Conservation (phyloP, 2,888 invertebrate species). For the Hofmannophila pseudospretella region DNA sequence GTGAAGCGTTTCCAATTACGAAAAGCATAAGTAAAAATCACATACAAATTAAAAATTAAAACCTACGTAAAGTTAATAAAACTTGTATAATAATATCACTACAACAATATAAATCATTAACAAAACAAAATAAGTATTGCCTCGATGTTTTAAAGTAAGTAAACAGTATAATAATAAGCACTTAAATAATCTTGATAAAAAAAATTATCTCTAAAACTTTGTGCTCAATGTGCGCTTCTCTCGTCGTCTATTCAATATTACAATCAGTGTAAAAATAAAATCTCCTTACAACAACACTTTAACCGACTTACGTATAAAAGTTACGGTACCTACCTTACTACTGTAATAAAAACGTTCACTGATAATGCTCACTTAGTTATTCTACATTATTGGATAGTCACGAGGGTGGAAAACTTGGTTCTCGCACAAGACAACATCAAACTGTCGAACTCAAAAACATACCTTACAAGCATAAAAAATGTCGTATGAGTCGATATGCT, state of each 20-base stretch:
- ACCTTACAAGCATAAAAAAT: conserved; percentile 33
- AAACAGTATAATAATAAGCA: too few relatives aligned
- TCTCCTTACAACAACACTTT: conserved; percentile 46
- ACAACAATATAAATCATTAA: too few relatives aligned
- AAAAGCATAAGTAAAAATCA: neutral
- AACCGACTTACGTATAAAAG: conserved; percentile 61
- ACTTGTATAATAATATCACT: neutral
- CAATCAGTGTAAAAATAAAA: conserved; percentile 63
- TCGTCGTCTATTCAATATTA: conserved; percentile 37
- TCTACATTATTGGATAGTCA: conserved; percentile 28
- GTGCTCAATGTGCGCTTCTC: conserved; percentile 51
- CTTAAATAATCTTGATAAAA: too few relatives aligned
- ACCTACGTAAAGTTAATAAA: neutral
- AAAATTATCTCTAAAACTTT: conserved; percentile 19
- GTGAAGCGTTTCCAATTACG: too few relatives aligned
- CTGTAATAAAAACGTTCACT: conserved; percentile 33
- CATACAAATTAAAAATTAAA: too few relatives aligned
- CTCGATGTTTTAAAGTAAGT: too few relatives aligned
- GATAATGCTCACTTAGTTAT: conserved; percentile 29
- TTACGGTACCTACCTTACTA: conserved; percentile 36
- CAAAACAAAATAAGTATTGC: too few relatives aligned
- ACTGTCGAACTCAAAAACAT: conserved; percentile 50
- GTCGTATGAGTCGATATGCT: conserved; percentile 58
- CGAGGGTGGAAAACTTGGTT: conserved; percentile 11
- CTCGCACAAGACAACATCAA: conserved; percentile 60